Conservation (phyloP, 53 echinoderm and acorn worm genomes). For the Temnopleurus reevesii region DNA sequence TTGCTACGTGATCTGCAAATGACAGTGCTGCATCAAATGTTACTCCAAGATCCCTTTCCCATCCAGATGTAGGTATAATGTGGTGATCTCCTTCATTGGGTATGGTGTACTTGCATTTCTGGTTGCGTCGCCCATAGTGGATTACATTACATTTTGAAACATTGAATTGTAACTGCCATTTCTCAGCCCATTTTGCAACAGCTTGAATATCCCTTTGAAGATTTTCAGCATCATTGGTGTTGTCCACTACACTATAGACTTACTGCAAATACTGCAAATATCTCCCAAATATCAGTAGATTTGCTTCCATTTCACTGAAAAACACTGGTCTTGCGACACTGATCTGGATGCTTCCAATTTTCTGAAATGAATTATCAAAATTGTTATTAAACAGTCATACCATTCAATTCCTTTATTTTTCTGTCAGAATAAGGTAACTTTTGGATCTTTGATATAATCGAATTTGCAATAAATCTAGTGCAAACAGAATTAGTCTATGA, state of each 20-base stretch:
- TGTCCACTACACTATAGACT: neutral
- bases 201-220: neutral
- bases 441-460: too few species aligned
- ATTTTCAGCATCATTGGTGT: neutral
- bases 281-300: too few species aligned
- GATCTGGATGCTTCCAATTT: too few species aligned
- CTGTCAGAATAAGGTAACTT: too few species aligned
- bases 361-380: too few species aligned
- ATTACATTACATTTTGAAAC: neutral
- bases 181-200: neutral
- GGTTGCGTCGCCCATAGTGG: neutral
- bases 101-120: neutral
- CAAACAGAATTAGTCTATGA: too few species aligned
- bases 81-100: neutral
- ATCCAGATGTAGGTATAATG: neutral
- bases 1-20: too few species aligned
- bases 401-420: too few species aligned
- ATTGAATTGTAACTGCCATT: neutral
- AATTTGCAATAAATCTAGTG: too few species aligned
- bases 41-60: neutral
- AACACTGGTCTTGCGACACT: too few species aligned
- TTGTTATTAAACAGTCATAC: too few species aligned
- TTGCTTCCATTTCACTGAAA: too few species aligned
- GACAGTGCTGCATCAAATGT: neutral
- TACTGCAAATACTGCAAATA: slow-evolving; percentile 13